phyloP scores from a whole-genome alignment of 2,888 invertebrate genomes.

The Miltochrista miniata region DNA sequence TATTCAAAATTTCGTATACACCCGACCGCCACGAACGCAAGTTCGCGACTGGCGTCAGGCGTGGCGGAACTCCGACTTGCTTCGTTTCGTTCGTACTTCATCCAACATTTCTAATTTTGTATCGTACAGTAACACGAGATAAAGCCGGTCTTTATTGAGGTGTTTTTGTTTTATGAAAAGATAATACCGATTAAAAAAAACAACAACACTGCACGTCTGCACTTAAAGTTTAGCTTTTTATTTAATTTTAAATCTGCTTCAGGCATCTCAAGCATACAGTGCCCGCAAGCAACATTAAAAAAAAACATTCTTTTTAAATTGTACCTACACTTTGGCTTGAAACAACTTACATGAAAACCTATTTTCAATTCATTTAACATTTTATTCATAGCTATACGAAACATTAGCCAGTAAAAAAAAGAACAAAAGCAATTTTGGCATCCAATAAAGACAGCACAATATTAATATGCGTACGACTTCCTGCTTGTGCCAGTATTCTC shows the following conservation, averaged over 20 bases:
- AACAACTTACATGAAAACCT: too few species aligned
- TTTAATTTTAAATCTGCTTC: too few species aligned
- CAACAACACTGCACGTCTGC: too few species aligned
- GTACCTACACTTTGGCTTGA: too few species aligned
- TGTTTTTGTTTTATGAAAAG: conserved; percentile 56
- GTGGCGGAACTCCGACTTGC: conserved; percentile 21
- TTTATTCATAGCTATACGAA: conserved; percentile 24
- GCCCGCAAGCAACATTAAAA: too few species aligned
- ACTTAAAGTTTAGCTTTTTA: too few species aligned
- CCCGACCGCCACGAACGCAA: conserved; percentile 50
- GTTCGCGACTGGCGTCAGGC: conserved; percentile 38
- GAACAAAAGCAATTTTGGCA: conserved; percentile 26
- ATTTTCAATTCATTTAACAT: too few species aligned
- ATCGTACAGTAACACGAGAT: conserved; percentile 81
- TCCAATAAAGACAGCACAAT: conserved; percentile 24
- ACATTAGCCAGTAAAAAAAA: conserved; percentile 10
- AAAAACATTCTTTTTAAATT: too few species aligned
- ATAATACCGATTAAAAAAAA: too few species aligned
- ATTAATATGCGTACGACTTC: conserved; percentile 18
- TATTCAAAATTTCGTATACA: conserved; percentile 12
- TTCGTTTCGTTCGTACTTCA: too few species aligned
- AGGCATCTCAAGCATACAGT: too few species aligned
- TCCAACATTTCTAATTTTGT: conserved; percentile 77
- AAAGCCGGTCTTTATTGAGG: conserved; percentile 76
- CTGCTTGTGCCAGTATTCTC: conserved; percentile 6